Evolutionary conservation across 2,888 invertebrate genomes (phyloP).

Genomic region (Diloba caeruleocephala): DNA sequence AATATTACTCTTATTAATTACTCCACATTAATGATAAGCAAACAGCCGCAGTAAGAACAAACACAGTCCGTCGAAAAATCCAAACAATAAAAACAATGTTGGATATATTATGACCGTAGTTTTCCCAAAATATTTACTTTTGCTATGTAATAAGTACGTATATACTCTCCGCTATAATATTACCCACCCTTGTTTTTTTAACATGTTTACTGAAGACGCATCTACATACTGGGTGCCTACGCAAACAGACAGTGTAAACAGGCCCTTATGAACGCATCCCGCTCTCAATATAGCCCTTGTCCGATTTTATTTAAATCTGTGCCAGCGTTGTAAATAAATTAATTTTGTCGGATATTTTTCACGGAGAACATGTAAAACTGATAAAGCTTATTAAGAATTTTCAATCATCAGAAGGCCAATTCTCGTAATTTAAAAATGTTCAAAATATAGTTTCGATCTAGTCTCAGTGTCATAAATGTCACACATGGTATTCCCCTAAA

Average conservation of each 20-base stretch:
- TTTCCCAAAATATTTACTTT: conserved; percentile 66
- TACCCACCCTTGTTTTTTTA: conserved; percentile 86
- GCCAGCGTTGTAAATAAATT: conserved; percentile 46
- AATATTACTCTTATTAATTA: conserved; percentile 50
- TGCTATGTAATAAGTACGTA: conserved; percentile 63
- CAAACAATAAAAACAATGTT: conserved; percentile 71
- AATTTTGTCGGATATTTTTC: conserved; percentile 44
- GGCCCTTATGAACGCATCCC: conserved; percentile 81
- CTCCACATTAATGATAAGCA: conserved; percentile 54
- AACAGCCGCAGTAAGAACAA: conserved; percentile 54
- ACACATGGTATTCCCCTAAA: too few species aligned
- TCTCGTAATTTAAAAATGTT: too few species aligned
- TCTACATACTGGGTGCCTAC: conserved; percentile 84
- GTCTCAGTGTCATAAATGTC: too few species aligned
- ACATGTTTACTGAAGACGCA: conserved; percentile 86
- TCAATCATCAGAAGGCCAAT: too few species aligned
- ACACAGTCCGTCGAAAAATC: conserved; percentile 64
- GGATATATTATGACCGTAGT: conserved; percentile 60
- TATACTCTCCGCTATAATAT: conserved; percentile 62
- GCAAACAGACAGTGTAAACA: conserved; percentile 85
- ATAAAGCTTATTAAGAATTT: too few species aligned
- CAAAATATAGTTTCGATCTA: too few species aligned
- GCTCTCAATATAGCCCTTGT: conserved; percentile 70
- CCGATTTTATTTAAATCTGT: conserved; percentile 62
- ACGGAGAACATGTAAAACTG: too few species aligned